Evolutionary conservation across 2,113 vertebrate genomes (phyloP).

Genomic region (Formicarius rufipectus): DNA sequence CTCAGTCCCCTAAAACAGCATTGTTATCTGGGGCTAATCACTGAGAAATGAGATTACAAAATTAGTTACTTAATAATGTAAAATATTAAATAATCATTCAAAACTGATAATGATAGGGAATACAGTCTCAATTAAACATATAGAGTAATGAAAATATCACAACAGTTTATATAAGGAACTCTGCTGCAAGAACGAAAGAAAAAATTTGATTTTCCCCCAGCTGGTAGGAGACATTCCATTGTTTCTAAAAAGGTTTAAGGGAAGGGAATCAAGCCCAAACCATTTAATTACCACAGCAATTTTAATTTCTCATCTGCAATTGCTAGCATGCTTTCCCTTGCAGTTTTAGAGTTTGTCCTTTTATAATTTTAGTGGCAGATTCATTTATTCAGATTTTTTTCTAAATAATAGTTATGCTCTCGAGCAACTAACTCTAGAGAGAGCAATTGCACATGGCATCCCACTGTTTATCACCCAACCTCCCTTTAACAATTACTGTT

Average conservation of each 20-base stretch:
- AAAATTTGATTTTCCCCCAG: background rate
- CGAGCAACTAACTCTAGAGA: background rate
- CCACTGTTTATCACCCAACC: background rate
- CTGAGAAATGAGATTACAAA: background rate
- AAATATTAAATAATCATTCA: background rate
- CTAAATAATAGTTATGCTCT: background rate
- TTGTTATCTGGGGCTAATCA: background rate
- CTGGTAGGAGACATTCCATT: background rate
- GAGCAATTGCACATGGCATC: background rate
- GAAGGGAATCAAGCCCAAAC: background rate
- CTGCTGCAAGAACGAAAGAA: background rate
- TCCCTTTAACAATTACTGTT: background rate
- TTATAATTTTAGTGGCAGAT: background rate
- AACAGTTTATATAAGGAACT: background rate
- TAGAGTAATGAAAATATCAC: background rate
- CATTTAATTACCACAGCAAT: background rate
- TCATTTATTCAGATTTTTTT: slow-evolving; percentile 12
- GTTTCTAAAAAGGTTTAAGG: background rate
- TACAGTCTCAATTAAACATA: background rate
- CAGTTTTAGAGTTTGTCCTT: background rate
- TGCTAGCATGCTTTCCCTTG: background rate
- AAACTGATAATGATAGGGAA: background rate
- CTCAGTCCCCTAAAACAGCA: background rate
- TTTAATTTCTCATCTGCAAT: background rate
- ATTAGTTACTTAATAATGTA: background rate